Evolutionary conservation across 2,113 vertebrate species (phyloP), one percentile per base, ranked within the genome.

Genomic region (Percopsis transmontana): DNA sequence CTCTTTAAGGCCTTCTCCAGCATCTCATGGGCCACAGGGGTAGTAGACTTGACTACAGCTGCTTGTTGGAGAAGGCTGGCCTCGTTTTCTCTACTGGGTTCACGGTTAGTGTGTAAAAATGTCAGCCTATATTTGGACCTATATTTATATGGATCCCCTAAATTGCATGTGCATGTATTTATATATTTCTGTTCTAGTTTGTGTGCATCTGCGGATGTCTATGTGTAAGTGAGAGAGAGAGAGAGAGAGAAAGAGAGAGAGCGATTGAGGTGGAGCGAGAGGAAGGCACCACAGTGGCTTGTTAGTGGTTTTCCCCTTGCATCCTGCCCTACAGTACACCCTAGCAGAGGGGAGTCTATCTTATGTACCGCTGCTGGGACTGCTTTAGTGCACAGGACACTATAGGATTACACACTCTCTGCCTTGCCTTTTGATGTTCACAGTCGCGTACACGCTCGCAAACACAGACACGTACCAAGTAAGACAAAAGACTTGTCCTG

Each of bases 241-340:
- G 54, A 40, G 33, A 33, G 27, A 33, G 16, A 44, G 15, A 44
- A 12, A 44, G 15, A 44, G 42, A 45, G 58, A 6, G 58, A 1
- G 12, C 7, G 15, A 0, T 40, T 8, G 19, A 13, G 21, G 21
- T 18, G n/a, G n/a, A 45, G 23, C 23, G 39, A 33, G 55, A 12
- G 11, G 16, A 16, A 62, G 42, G n/a, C 14, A 15, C 23, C 5
- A 44, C 45, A 52, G 18, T 1, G 0, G 58, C 21, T 13, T 60
- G 60, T 48, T 38, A 23, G 39, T 53, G 44, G 21, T 68, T 47
- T 65, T 65, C 21, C 15, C 6, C 19, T 4, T 48, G 56, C 8
- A 33, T 56, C 12, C 53, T 67, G 53, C 53, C 58, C 58, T 54
- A 6, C 1, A 12, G 59, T 67, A 70, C 21, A 72, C 48, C 44